Base-by-base conservation (phyloP, 2,888 invertebrate species). In the Lypha dubia region DNA sequence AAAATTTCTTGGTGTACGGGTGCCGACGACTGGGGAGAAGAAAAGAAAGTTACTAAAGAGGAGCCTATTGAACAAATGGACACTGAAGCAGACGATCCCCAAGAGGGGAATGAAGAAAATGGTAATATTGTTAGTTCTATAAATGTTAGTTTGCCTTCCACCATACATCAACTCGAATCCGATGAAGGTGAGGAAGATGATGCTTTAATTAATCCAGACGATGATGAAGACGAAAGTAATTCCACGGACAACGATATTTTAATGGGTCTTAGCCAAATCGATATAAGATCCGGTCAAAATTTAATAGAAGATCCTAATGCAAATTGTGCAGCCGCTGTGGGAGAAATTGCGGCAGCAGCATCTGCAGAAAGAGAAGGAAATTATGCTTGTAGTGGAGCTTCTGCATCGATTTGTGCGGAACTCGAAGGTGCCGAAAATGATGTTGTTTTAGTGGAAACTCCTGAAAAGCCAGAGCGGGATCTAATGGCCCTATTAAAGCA, bases 361-460 rank as follows among this genome's bases (percentile, higher is more conserved):
- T 86, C 79, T 2, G 71, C 71, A 8, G 79, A 82, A 73, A 83
- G 58, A 68, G 85, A 83, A 35, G 83, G 81, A 4, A 84, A 84
- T 44, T 84, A 84, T 60, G 73, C 84, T 20, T 84, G 84, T 2
- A 86, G 80, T 13, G 88, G 88, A 49, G 91, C 90, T 15, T 88
- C 89, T 11, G 94, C 94, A 1, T 92, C 93, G n/a, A 90, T 94
- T 6, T 95, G 95, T 0, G 97, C 97, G 0, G 97, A 97, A 91
- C 94, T 97, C n/a, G 97, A 97, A 90, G 96, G 95, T 0, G 95
- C 96, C 87, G 96, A 96, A 89, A 95, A 95, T 0, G 96, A 96
- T 89, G 93, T 96, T 8, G 95, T 97, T 0, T 94, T 94, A 46
- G 95, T 96, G 20, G 97, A 97, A 87, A 95, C 95, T 0, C 96